These are phyloP conservation scores for Etheostoma nigrum DNA, from an alignment of 2,797 vertebrate species.

Conservation along the genomic window DNA sequence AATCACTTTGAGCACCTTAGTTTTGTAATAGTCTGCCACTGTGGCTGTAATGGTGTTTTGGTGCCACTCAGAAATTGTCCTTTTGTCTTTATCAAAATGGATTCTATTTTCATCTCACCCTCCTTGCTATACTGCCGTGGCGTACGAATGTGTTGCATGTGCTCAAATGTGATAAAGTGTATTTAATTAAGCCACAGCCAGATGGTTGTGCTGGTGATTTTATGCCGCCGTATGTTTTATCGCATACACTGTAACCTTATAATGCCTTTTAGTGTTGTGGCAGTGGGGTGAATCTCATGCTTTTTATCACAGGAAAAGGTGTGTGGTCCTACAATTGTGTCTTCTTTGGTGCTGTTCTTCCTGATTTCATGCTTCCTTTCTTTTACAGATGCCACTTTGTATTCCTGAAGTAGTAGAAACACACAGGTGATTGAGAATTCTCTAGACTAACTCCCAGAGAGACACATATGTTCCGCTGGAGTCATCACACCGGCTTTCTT, in stretches of 20 bases:
- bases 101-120: conserved; percentile 39
- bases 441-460: conserved; percentile 7
- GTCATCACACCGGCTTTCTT: background rate
- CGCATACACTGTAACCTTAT: conserved; percentile 48
- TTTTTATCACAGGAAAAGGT: background rate
- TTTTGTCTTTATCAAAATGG: conserved; percentile 61
- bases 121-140: conserved; percentile 17
- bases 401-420: conserved; percentile 1
- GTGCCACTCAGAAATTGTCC: conserved; percentile 53
- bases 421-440: conserved; percentile 8
- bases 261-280: conserved; percentile 20
- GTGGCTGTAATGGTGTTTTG: conserved; percentile 35
- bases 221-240: conserved; percentile 53
- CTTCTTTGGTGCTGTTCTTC: background rate
- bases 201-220: conserved; percentile 65
- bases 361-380: background rate
- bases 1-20: conserved; percentile 49
- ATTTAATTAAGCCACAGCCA: conserved; percentile 67
- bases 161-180: conserved; percentile 60
- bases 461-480: conserved; percentile 13
- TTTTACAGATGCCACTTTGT: background rate
- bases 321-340: no score
- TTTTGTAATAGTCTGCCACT: conserved; percentile 15
- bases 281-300: conserved; percentile 1
- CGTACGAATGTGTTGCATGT: conserved; percentile 53